Evolutionary conservation across 1,140 invertebrate species (phyloP).

Genomic region (Drosophila littoralis): DNA sequence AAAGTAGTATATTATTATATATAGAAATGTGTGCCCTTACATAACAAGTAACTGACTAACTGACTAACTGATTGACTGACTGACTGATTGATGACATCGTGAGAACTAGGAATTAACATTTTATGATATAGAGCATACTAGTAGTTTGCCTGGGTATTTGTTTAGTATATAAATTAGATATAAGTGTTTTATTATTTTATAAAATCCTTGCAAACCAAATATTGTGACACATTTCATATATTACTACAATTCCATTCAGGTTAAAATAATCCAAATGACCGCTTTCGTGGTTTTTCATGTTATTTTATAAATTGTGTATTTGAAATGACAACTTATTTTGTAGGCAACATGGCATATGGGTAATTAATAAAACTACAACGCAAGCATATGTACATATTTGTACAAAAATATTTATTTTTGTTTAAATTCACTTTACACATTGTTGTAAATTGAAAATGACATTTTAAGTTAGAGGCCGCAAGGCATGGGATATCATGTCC

Average conservation of each 20-base stretch:
- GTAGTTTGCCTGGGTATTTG: too few species aligned
- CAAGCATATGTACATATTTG: not conserved
- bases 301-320: constrained; percentile 3
- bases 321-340: constrained; percentile 13
- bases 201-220: too few species aligned
- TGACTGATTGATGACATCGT: too few species aligned
- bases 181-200: too few species aligned
- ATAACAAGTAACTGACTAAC: too few species aligned
- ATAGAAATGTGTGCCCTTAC: too few species aligned
- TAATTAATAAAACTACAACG: constrained; percentile 6
- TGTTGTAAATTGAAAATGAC: constrained; percentile 7
- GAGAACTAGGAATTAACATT: too few species aligned
- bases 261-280: constrained; percentile 1
- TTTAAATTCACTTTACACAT: not conserved
- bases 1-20: too few species aligned
- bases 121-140: too few species aligned
- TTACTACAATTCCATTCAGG: not conserved
- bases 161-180: too few species aligned
- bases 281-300: not conserved
- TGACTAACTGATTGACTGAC: too few species aligned
- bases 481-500: not conserved
- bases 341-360: constrained; percentile 11
- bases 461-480: not conserved
- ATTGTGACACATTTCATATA: too few species aligned
- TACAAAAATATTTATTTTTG: not conserved